Evolutionary conservation across 2,113 vertebrate species (phyloP), one percentile per base, ranked within the genome.

Genomic region (Lethenteron camtschaticum): DNA sequence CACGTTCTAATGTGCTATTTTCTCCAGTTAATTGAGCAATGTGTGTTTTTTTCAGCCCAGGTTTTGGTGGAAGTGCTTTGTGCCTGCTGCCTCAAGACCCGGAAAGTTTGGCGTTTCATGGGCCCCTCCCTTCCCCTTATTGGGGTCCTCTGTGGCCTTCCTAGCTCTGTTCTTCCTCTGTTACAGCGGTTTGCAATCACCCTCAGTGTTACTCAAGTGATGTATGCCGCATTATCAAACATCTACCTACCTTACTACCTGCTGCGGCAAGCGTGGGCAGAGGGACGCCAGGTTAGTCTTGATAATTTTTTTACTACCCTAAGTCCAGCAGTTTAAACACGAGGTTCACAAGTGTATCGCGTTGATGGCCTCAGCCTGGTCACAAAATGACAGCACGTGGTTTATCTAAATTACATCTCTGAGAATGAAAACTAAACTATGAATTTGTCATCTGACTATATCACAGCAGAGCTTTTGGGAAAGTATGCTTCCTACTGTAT

Each of bases 71-170:
- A 80, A 74, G 79, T 80, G 1, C 76, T 87, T 71, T 86, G 85
- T 74, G 81, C 83, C 68, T 83, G 85, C 72, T 79, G 87, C 63
- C 82, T 84, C 82, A 81, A 79, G 77, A 85, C 82, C 71, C 79
- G 74, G 13, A 82, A 76, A 70, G 81, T 82, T 58, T 86, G 84
- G 84, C 70, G 86, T 10, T 86, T 87, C 71, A 81, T 80, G 0
- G 78, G 81, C 9, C 82, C 84, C 11, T 70, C 83, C 74, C 80
- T 88, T 68, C 85, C 85, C 55, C 69, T 86, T 76, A 73, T 85
- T 74, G 84, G 81, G 55, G 76, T 82, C 56, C 74, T 85, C 12
- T 79, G 77, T 56, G 56, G 76, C 20, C 73, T 76, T 3, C 79
- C 82, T 10, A 79, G 78, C 18, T 57, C 71, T 12, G 59, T 68